Conservation (phyloP, 2,888 invertebrate genomes). For the Dolomedes plantarius region DNA sequence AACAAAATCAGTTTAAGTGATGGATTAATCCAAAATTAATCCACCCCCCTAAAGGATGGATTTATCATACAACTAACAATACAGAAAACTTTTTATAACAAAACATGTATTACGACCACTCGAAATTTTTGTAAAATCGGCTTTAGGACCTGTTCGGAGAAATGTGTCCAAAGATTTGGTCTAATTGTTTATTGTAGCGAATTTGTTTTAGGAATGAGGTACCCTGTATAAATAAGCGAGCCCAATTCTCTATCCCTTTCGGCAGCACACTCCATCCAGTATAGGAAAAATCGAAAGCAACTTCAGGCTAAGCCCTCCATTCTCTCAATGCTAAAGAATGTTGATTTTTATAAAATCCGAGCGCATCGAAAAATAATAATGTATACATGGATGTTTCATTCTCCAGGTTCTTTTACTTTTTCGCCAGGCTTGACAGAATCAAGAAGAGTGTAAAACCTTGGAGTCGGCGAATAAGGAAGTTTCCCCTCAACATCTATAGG, state of each 20-base stretch:
- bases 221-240: constrained; percentile 1
- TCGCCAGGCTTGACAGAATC: constrained; percentile 36
- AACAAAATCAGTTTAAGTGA: too few relatives aligned
- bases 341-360: constrained; percentile 32
- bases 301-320: constrained; percentile 2
- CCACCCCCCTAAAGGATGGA: too few relatives aligned
- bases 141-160: too few relatives aligned
- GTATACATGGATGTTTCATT: constrained; percentile 48
- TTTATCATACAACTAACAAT: too few relatives aligned
- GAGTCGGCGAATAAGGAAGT: constrained; percentile 16
- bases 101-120: too few relatives aligned
- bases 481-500: constrained; percentile 44
- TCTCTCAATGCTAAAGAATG: constrained; percentile 18
- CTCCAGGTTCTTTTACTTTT: constrained; percentile 41
- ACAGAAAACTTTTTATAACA: too few relatives aligned
- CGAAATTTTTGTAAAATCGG: too few relatives aligned
- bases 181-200: not conserved
- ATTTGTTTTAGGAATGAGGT: not conserved
- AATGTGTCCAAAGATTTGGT: not conserved
- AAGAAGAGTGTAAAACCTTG: constrained; percentile 47
- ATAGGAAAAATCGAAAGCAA: constrained; percentile 10
- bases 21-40: too few relatives aligned
- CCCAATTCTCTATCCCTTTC: not conserved
- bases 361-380: constrained; percentile 50
- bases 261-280: not conserved